Evolutionary conservation across 2,113 vertebrate genomes (phyloP).

Genomic region (Oplegnathus fasciatus): DNA sequence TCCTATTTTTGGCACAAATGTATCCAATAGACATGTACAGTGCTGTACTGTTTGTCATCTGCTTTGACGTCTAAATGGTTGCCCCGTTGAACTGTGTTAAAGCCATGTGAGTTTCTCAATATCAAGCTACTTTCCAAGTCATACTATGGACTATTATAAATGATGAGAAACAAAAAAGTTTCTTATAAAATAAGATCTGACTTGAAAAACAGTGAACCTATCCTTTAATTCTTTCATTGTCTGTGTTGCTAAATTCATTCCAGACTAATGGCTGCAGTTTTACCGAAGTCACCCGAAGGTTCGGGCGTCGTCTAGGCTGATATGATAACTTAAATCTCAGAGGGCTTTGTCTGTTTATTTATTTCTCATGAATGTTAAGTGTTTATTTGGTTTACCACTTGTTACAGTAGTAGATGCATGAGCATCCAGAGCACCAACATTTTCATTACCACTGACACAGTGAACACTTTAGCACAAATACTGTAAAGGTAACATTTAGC

Average conservation of each 20-base stretch:
- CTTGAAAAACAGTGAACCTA: not conserved
- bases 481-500: not conserved
- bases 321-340: conserved; percentile 11
- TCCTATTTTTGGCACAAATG: not conserved
- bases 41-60: not conserved
- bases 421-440: not conserved
- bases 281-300: not conserved
- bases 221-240: not conserved
- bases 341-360: conserved; percentile 22
- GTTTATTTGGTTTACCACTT: conserved; percentile 24
- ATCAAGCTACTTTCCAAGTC: not conserved
- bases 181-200: not conserved
- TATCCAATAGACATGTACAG: no score
- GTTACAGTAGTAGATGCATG: not conserved
- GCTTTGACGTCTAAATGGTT: not conserved
- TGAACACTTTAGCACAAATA: not conserved
- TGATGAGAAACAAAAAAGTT: not conserved
- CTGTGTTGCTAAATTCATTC: not conserved
- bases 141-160: not conserved
- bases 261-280: not conserved
- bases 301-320: not conserved
- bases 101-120: not conserved
- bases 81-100: no score
- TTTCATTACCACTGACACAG: not conserved
- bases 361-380: conserved; percentile 43